These are phyloP conservation scores for Galbula dea DNA, from an alignment of 2,113 vertebrate species.

Conservation along the genomic window DNA sequence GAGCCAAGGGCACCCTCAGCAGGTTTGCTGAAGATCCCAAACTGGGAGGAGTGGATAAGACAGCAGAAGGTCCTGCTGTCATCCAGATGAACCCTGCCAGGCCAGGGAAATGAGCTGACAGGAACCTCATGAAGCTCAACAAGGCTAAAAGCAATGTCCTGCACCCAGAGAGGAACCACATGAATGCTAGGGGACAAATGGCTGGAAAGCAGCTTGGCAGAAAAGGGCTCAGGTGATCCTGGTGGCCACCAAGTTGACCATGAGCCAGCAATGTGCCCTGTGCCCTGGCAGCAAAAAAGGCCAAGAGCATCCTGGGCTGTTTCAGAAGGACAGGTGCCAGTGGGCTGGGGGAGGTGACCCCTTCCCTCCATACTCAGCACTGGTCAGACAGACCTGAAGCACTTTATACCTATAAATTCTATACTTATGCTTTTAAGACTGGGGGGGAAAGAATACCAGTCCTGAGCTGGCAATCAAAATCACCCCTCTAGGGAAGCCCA, in stretches of 20 bases:
- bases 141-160: background rate
- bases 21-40: no score
- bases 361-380: background rate
- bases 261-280: background rate
- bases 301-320: background rate
- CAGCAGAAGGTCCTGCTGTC: background rate
- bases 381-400: background rate
- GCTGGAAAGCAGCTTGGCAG: background rate
- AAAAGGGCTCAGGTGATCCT: background rate
- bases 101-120: background rate
- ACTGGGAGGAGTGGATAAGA: background rate
- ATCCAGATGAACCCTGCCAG: background rate
- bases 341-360: background rate
- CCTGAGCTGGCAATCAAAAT: background rate
- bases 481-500: background rate
- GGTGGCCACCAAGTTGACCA: background rate
- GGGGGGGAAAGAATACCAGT: background rate
- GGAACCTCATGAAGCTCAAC: background rate
- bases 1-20: background rate
- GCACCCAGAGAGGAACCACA: background rate
- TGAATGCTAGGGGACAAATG: fast-evolving
- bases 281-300: background rate
- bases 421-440: background rate
- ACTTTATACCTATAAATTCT: no score
- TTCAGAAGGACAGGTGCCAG: background rate